Conservation (phyloP, 2,113 vertebrate genomes). For the Plestiodon gilberti region DNA sequence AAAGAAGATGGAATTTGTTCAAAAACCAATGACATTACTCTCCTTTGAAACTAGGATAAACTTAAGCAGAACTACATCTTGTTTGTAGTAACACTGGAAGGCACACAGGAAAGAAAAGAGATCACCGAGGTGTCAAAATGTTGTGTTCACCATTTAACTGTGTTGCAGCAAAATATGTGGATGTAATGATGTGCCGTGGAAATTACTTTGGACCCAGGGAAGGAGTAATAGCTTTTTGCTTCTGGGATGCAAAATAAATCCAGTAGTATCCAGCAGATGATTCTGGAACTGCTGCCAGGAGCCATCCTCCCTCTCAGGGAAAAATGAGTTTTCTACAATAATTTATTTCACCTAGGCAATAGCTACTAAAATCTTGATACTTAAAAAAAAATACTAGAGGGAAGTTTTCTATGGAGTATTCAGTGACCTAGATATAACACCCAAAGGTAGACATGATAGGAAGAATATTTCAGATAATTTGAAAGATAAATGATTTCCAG, state of each 20-base stretch:
- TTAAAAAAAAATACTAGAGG: conserved; percentile 78
- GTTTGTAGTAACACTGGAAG: not conserved
- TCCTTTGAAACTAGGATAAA: not conserved
- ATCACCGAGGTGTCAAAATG: not conserved
- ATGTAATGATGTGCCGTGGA: conserved; percentile 18
- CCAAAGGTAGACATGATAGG: conserved; percentile 81
- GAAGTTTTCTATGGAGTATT: conserved; percentile 77
- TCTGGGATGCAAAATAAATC: conserved; percentile 26
- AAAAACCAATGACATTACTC: not conserved
- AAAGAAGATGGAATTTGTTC: not conserved
- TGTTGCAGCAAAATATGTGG: not conserved
- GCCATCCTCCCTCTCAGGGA: conserved; percentile 19
- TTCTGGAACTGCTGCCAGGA: conserved; percentile 21
- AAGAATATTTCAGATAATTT: conserved; percentile 88
- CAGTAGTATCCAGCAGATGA: not conserved
- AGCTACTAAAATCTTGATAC: conserved; percentile 12
- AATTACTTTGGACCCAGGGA: conserved; percentile 19
- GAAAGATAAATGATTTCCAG: conserved; percentile 87
- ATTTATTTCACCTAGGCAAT: conserved; percentile 34
- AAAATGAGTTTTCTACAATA: conserved; percentile 23
- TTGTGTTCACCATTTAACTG: not conserved
- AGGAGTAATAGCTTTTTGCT: conserved; percentile 38
- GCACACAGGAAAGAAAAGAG: not conserved
- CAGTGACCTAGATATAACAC: conserved; percentile 82
- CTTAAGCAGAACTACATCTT: not conserved